Evolutionary conservation across 2,888 invertebrate genomes (phyloP), one percentile per base, ranked within the genome.

Genomic region (Dryocosmus kuriphilus): DNA sequence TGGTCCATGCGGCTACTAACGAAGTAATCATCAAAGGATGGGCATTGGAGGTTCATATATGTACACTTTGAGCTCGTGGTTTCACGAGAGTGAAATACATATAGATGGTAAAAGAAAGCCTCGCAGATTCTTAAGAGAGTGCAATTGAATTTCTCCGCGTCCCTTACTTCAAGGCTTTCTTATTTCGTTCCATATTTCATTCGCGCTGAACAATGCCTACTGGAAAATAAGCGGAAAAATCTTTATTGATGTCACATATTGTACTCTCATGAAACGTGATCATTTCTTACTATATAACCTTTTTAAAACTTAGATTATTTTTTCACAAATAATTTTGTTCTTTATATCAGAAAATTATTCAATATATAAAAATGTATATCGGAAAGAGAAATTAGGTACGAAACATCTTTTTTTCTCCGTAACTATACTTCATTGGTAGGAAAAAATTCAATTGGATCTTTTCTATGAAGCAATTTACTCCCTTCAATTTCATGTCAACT

Each of bases 271-370:
- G 16, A 55, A 24, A 63, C 4, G 57, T n/a, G 27, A 57, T 67
- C 51, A 27, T 14, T 24, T 65, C 46, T 60, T 46, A 22, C 32
- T 79, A n/a, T 79, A n/a, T 60, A 32, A 55, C 77, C 14, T 38
- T 27, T 38, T 65, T 7, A 65, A 24, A 41, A 65, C 11, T 41
- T 16, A 24, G 16, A 24, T 38, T 65, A 22, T 41, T 41, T 16
- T 16, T 14, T 3, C 2, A 9, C 7, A 65, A 35, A 22, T 27
- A 24, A 41, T 51, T 22, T 16, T 9, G 51, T 38, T 24, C 14
- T 65, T 41, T 7, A 51, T n/a, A 22, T 51, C 1, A 51, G n/a
- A 51, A 51, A 51, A n/a, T 22, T 51, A n/a, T 6, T n/a, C 9
- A n/a, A 9, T n/a, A n/a, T n/a, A 51, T 51, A 7, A 6, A 51